Evolutionary conservation across 2,113 vertebrate genomes (phyloP), one percentile per base, ranked within the genome.

Genomic region (Cololabis saira): DNA sequence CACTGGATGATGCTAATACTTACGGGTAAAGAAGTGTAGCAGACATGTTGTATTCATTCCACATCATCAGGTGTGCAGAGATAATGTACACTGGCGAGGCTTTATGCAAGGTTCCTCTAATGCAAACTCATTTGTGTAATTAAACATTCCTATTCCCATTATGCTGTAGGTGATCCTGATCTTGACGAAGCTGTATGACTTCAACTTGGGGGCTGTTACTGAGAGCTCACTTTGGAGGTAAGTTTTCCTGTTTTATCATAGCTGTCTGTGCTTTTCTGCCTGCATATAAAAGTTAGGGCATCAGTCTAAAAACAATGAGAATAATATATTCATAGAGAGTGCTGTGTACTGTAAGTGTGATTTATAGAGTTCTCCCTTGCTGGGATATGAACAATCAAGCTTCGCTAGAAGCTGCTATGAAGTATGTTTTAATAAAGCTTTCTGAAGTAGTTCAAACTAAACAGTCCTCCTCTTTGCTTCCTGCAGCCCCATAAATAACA

Each of bases 151-250:
- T 83, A 16, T 70, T 81, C 41, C 61, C 59, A 15, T 84, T 79
- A 15, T 22, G 44, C 68, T 81, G 47, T 53, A 97, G 97, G 96
- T 98, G 79, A 98, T 98, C 80, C 95, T 98, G 78, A 98, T 98
- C 83, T 91, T 98, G 92, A 98, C 97, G 3, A 98, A 98, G 78
- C 93, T 97, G 42, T 96, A 95, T 2, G 96, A 98, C 92, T 97
- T 98, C 92, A 98, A 98, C 87, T 45, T 98, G 84, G 96, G 96
- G 16, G 97, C 95, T 0, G 96, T 98, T 66, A 98, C 96, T 0
- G 96, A 98, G 89, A 98, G 97, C 71, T 98, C 97, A 0, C 92
- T 98, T 18, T 98, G 97, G 97, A 97, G 97, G 97, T 98, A 94
- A 83, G 87, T 52, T 67, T 65, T 50, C 42, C 41, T 44, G 40